phyloP scores from a whole-genome alignment of 2,113 vertebrate genomes.

The Mastomys coucha region DNA sequence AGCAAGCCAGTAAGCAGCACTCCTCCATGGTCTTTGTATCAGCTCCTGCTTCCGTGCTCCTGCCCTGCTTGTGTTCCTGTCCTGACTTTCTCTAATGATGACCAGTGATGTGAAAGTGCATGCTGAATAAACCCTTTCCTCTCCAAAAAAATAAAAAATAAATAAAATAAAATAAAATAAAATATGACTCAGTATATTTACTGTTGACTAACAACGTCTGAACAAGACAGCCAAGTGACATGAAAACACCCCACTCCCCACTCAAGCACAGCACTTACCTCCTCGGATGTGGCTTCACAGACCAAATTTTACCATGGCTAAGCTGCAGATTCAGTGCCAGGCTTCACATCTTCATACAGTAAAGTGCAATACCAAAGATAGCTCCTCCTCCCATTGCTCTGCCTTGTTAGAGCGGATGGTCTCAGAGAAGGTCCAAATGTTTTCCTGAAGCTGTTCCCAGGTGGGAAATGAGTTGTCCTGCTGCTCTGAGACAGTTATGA shows the following conservation, averaged over 20 bases:
- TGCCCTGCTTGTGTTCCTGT: too few relatives aligned
- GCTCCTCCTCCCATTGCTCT: fast-evolving
- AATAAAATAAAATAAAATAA: neutral
- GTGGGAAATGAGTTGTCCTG: neutral
- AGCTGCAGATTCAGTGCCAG: too few relatives aligned
- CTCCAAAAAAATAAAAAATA: too few relatives aligned
- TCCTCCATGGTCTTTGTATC: too few relatives aligned
- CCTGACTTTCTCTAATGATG: too few relatives aligned
- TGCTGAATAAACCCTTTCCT: too few relatives aligned
- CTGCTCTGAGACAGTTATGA: neutral
- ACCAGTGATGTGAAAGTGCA: too few relatives aligned
- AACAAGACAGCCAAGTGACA: fast-evolving
- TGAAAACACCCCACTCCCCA: neutral
- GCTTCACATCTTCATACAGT: fast-evolving
- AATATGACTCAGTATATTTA: neutral
- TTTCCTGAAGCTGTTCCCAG: too few relatives aligned
- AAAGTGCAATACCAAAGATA: neutral
- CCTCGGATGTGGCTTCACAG: neutral
- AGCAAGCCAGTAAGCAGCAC: too few relatives aligned
- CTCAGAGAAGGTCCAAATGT: neutral
- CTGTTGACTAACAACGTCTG: neutral
- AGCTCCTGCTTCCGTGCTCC: too few relatives aligned
- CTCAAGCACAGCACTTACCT: fast-evolving
- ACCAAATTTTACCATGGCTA: neutral
- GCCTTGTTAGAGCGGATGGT: neutral